Evolutionary conservation across 1,140 invertebrate genomes (phyloP).

Genomic region (Neodiprion lecontei): DNA sequence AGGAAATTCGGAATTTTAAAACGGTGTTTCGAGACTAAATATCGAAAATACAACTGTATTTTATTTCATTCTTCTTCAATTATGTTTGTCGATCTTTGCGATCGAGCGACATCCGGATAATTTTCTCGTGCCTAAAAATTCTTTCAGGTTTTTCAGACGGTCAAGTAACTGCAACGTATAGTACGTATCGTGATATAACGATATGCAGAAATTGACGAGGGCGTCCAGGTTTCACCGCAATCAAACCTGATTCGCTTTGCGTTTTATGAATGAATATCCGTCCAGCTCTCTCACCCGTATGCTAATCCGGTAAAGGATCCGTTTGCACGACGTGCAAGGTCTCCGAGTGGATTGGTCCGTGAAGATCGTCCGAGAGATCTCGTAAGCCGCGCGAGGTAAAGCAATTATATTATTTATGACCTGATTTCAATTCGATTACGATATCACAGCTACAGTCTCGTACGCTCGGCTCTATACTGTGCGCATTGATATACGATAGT

Average conservation of each 20-base stretch:
- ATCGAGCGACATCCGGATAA: too few species aligned
- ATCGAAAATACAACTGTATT: too few species aligned
- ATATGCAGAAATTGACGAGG: slow-evolving; percentile 1
- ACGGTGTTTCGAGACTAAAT: too few species aligned
- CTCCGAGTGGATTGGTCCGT: slow-evolving; percentile 1
- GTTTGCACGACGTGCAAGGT: background rate
- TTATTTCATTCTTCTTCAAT: too few species aligned
- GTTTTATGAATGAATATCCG: background rate
- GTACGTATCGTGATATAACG: background rate
- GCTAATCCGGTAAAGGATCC: background rate
- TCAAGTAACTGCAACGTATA: too few species aligned
- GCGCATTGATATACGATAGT: background rate
- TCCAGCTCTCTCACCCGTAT: background rate
- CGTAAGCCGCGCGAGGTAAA: slow-evolving; percentile 28
- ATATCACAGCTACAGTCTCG: slow-evolving; percentile 27
- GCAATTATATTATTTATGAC: slow-evolving; percentile 47
- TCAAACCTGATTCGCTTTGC: background rate
- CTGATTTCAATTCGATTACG: slow-evolving; percentile 41
- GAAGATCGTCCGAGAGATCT: slow-evolving; percentile 7
- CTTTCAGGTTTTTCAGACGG: too few species aligned
- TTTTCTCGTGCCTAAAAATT: too few species aligned
- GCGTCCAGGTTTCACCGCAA: background rate
- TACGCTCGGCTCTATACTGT: background rate
- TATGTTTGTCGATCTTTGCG: too few species aligned
- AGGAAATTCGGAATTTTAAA: too few species aligned